A percentile compares a stretch with the other conserved stretches of the same genome.
Evolutionary conservation across 1,140 invertebrate genomes (phyloP).

Genomic region (Papilio xuthus): DNA sequence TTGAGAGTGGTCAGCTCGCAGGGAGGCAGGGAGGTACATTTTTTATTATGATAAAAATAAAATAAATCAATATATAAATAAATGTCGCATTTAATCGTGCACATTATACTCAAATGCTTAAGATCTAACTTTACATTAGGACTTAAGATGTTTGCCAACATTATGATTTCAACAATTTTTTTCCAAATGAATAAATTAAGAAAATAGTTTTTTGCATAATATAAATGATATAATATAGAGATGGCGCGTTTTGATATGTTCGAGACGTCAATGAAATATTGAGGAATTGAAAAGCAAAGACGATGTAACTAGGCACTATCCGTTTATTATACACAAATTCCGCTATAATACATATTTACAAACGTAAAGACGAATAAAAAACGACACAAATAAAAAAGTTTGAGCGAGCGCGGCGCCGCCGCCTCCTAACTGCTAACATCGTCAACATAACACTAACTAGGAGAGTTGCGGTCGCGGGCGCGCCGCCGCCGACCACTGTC

Average conservation of each 20-base stretch:
- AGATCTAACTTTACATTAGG: conserved; percentile 35
- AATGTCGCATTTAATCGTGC: conserved; percentile 28
- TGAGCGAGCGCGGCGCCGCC: conserved; percentile 68
- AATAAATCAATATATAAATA: conserved; percentile 30
- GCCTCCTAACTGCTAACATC: conserved; percentile 52
- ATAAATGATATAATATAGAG: background rate
- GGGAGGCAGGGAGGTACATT: background rate
- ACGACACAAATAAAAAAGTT: conserved; percentile 77
- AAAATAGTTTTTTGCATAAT: background rate
- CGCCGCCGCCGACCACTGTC: conserved; percentile 19
- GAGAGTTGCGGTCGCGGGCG: conserved; percentile 42
- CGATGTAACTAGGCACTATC: conserved; percentile 58
- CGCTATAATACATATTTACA: conserved; percentile 82
- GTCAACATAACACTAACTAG: conserved; percentile 48
- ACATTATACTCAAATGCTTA: conserved; percentile 29
- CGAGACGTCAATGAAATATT: background rate
- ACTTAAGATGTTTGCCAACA: conserved; percentile 22
- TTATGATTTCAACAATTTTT: background rate
- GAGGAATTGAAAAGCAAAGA: conserved; percentile 42
- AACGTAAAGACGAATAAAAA: conserved; percentile 79
- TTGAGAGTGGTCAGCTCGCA: no score
- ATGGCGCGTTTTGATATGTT: background rate
- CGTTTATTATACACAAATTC: conserved; percentile 80
- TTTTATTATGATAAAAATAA: conserved; percentile 3
- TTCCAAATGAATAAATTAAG: no score